Base-by-base conservation (phyloP, 2,113 vertebrate genomes). In the Asarcornis scutulata region DNA sequence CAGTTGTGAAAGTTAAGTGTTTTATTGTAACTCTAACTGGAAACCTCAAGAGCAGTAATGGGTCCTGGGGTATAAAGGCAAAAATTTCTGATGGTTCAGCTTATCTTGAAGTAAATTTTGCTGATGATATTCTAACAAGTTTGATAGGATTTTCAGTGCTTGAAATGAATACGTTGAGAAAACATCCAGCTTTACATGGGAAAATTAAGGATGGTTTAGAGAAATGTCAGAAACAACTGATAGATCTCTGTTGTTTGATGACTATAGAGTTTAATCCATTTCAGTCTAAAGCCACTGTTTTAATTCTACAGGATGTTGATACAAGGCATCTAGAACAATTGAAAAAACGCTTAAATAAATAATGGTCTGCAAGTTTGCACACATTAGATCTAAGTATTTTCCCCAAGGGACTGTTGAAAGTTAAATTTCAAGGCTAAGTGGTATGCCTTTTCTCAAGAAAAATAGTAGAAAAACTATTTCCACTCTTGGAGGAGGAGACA, bases 1-100 rank as follows among this genome's bases (percentile, higher is more conserved):
- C 58, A 48, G 17, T 89, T 64, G 6, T 96, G 40, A 97, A 97
- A 86, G 90, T 99, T 63, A 99, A 99, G 96, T 98, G 99, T 83
- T 99, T 99, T 97, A 99, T 99, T 85, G 99, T 99, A 73, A 99
- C 99, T n/a, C 98, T 99, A 18, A 95, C 98, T 75, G 98, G 99
- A 91, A 99, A 98, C 93, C 98, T 99, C n/a, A 98, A 97, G 91
- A 98, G 95, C 95, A 98, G 26, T 74, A 97, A 96, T 55, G 98
- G 98, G 0, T 82, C 88, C 40, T 99, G 99, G 99, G 93, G 97
- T 83, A 72, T 99, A 76, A 97, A 95, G 34, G 99, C 98, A 60
- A 99, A 99, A 83, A 97, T 99, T 97, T 99, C 99, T 29, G 99
- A 99, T 34, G 99, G 99, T 25, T 99, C 98, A 6, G 98, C 97